Evolutionary conservation across 1,140 invertebrate species (phyloP).

Genomic region (Drosophila carrolli): DNA sequence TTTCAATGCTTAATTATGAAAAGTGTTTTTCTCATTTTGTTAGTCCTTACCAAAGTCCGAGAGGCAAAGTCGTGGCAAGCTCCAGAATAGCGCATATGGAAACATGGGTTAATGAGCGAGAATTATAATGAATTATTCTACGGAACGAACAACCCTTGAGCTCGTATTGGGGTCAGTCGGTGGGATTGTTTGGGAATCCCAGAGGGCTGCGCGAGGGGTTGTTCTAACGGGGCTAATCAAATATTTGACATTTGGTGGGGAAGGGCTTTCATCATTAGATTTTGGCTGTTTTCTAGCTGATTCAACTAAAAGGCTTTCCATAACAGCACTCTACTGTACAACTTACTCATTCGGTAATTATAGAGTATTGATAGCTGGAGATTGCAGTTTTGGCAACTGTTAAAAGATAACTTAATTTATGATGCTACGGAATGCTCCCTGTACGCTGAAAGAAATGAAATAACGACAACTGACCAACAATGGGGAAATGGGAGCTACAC

Average conservation of each 20-base stretch:
- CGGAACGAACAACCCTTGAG: slow-evolving; percentile 49
- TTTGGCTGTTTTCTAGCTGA: slow-evolving; percentile 14
- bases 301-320: not conserved
- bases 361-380: too few species aligned
- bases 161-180: slow-evolving; percentile 62
- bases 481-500: slow-evolving; percentile 44
- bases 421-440: too few species aligned
- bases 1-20: slow-evolving; percentile 80
- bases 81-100: slow-evolving; percentile 52
- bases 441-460: too few species aligned
- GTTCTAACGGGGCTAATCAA: slow-evolving; percentile 77
- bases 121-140: slow-evolving; percentile 77
- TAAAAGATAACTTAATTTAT: too few species aligned
- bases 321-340: too few species aligned
- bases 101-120: slow-evolving; percentile 71
- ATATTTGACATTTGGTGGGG: slow-evolving; percentile 73
- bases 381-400: too few species aligned
- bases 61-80: slow-evolving; percentile 45
- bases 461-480: too few species aligned
- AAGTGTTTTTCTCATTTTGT: slow-evolving; percentile 64
- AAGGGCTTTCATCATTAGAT: slow-evolving; percentile 27
- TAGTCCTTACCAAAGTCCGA: slow-evolving; percentile 9
- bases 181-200: not conserved
- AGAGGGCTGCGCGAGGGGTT: slow-evolving; percentile 17
- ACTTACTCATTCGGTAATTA: not conserved